These are phyloP conservation scores for Troilus luridus DNA, from an alignment of 2,888 invertebrate genomes.

Conservation along the genomic window DNA sequence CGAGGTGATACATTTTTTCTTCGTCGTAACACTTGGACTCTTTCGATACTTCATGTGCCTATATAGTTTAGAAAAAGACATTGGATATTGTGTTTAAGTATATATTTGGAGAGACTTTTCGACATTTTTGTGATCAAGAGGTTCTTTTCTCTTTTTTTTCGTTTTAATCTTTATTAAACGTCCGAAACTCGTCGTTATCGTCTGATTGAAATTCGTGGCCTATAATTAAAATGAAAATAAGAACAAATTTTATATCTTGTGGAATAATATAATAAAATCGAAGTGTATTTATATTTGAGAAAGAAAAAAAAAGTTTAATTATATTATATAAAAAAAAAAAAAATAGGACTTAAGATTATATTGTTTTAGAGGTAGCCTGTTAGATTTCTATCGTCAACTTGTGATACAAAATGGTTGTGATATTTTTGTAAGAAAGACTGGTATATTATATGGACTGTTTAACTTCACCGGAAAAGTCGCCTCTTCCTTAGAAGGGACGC, in stretches of 20 bases:
- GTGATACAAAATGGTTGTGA: constrained; percentile 66
- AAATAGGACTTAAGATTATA: constrained; percentile 60
- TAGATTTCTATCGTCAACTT: constrained; percentile 64
- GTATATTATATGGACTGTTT: constrained; percentile 60
- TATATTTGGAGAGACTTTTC: constrained; percentile 56
- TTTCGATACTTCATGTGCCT: constrained; percentile 65
- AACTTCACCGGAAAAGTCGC: constrained; percentile 40
- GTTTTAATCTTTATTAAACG: constrained; percentile 61
- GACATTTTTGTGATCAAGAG: constrained; percentile 56
- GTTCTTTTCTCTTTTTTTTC: constrained; percentile 31
- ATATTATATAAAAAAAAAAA: constrained; percentile 60
- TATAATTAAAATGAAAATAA: constrained; percentile 63
- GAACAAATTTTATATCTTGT: constrained; percentile 64
- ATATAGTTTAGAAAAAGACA: constrained; percentile 64
- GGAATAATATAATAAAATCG: constrained; percentile 62
- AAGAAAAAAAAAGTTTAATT: constrained; percentile 61
- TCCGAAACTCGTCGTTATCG: constrained; percentile 64
- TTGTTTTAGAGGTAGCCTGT: constrained; percentile 62
- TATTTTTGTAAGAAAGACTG: constrained; percentile 66
- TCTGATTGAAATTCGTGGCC: constrained; percentile 65
- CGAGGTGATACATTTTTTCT: constrained; percentile 60
- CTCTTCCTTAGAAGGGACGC: constrained; percentile 39
- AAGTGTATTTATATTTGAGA: constrained; percentile 62
- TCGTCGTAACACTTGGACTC: constrained; percentile 59
- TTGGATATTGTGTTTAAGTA: constrained; percentile 58